Conservation (phyloP, 2,888 invertebrate species). For the Troilus luridus region DNA sequence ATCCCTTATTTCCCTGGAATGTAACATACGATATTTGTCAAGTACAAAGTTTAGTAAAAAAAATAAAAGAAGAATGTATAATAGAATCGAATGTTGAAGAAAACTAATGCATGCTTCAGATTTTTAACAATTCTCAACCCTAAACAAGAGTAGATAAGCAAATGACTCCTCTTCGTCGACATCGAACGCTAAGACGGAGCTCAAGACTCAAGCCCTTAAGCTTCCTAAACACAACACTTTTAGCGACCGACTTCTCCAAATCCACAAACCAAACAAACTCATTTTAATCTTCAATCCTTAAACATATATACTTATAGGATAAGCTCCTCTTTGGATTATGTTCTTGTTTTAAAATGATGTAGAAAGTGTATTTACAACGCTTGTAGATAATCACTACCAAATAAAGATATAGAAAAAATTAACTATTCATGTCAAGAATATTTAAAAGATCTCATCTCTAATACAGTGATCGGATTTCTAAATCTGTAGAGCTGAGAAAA, state of each 20-base stretch:
- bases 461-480: no score
- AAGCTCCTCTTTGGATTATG: not conserved
- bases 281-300: not conserved
- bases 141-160: not conserved
- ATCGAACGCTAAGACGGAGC: not conserved
- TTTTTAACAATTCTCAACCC: no score
- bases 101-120: no score
- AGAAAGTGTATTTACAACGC: not conserved
- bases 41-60: no score
- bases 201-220: not conserved
- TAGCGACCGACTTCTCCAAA: not conserved
- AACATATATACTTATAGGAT: not conserved
- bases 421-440: not conserved
- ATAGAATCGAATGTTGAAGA: no score
- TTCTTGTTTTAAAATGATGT: not conserved
- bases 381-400: not conserved
- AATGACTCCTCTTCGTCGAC: not conserved
- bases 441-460: no score
- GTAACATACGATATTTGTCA: no score
- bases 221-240: not conserved
- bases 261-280: not conserved
- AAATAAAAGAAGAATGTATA: no score
- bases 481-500: no score
- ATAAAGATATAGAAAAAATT: not conserved
- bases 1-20: no score